Evolutionary conservation across 2,888 invertebrate genomes (phyloP).

Genomic region (Amaurobius ferox): DNA sequence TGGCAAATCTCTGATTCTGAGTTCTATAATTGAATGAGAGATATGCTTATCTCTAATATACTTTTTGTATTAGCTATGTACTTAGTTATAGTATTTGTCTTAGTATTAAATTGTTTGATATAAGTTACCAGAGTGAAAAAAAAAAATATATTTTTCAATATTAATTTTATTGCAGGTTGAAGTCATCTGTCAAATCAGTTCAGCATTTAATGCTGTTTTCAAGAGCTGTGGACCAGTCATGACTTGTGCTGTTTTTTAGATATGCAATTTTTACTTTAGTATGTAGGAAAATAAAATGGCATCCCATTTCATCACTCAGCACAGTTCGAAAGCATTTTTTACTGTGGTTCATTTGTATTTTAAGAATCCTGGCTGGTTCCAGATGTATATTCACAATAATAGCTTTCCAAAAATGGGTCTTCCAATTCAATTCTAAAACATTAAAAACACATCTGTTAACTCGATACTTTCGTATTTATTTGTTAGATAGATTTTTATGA

Average conservation of each 20-base stretch:
- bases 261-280: slow-evolving; percentile 39
- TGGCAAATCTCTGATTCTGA: too few relatives aligned
- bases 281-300: not conserved
- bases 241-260: slow-evolving; percentile 28
- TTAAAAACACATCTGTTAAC: too few relatives aligned
- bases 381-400: not conserved
- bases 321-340: not conserved
- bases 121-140: too few relatives aligned
- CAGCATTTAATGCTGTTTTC: not conserved
- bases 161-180: not conserved
- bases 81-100: too few relatives aligned
- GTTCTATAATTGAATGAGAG: too few relatives aligned
- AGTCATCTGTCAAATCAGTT: not conserved
- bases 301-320: slow-evolving; percentile 13
- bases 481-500: too few relatives aligned
- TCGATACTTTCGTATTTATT: too few relatives aligned
- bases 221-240: slow-evolving; percentile 35
- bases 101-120: too few relatives aligned
- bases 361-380: slow-evolving; percentile 9
- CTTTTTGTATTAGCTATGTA: too few relatives aligned
- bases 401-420: not conserved
- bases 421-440: too few relatives aligned
- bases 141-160: too few relatives aligned
- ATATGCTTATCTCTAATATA: too few relatives aligned
- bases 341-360: not conserved